These are phyloP conservation scores for Phyllostomus discolor DNA, from an alignment of 2,113 vertebrate species.

Conservation along the genomic window DNA sequence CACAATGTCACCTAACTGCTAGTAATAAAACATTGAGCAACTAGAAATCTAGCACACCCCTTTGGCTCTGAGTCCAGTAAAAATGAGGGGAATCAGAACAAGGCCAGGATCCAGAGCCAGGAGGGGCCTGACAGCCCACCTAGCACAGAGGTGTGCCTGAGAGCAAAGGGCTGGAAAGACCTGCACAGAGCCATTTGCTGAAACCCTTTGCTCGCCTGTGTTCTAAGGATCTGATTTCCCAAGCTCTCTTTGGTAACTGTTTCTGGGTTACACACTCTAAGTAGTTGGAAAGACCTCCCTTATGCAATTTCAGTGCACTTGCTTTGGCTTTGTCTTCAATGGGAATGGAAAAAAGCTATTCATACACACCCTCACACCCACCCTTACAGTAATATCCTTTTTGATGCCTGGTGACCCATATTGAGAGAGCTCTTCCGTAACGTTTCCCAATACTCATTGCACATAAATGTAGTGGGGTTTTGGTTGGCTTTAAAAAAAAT, in stretches of 20 bases:
- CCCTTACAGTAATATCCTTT: neutral
- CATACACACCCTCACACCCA: neutral
- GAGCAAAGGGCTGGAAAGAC: neutral
- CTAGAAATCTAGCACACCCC: neutral
- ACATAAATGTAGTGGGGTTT: neutral
- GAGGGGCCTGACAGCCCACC: neutral
- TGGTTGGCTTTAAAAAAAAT: neutral
- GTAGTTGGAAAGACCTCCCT: constrained; percentile 5
- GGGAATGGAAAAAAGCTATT: neutral
- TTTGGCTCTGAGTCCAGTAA: neutral
- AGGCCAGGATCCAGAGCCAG: neutral
- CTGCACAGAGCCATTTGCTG: neutral
- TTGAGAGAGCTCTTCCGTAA: neutral
- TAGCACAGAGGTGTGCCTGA: neutral
- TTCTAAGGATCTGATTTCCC: constrained; percentile 30
- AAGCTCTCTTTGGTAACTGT: constrained; percentile 16
- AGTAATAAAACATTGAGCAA: constrained; percentile 16
- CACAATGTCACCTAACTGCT: neutral
- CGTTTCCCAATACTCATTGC: neutral
- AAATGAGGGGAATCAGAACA: neutral
- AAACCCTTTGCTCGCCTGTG: neutral
- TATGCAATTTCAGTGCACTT: neutral
- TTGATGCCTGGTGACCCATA: neutral
- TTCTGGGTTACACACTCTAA: neutral
- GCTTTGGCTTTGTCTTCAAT: constrained; percentile 7